Evolutionary conservation across 2,797 vertebrate species (phyloP).

Genomic region (Enteromius trimaculatus): DNA sequence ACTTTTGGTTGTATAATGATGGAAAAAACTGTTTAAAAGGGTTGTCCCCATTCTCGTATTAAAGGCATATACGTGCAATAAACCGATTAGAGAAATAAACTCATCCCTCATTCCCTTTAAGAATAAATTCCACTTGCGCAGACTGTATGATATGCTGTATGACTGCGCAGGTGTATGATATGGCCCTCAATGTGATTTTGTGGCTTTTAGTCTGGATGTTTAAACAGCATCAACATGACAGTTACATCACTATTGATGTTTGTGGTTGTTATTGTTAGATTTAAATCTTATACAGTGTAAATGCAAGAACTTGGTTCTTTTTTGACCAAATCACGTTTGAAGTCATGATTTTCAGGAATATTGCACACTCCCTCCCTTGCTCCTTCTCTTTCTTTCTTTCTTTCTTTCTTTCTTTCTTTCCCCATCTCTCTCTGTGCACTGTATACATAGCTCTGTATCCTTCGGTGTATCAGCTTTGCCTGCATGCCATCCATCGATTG

Average conservation of each 20-base stretch:
- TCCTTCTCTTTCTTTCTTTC: background rate
- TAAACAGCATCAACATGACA: background rate
- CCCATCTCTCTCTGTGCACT: background rate
- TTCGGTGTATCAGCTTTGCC: constrained; percentile 33
- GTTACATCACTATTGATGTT: background rate
- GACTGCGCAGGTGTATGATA: no score
- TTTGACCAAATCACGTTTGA: background rate
- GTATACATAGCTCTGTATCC: constrained; percentile 38
- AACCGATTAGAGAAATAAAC: no score
- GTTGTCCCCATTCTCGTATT: no score
- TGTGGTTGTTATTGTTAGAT: background rate
- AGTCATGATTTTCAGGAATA: background rate
- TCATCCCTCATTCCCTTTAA: no score
- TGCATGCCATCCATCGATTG: constrained; percentile 58
- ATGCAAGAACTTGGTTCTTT: no score
- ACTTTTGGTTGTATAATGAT: no score
- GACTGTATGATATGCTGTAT: no score
- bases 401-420: background rate
- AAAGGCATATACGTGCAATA: no score
- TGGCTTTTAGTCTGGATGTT: background rate
- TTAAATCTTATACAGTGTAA: background rate
- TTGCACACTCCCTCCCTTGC: background rate
- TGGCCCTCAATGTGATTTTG: background rate
- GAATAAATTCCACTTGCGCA: no score
- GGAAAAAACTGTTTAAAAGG: no score